Conservation (phyloP, 2,113 vertebrate species). For the Hippocampus zosterae region DNA sequence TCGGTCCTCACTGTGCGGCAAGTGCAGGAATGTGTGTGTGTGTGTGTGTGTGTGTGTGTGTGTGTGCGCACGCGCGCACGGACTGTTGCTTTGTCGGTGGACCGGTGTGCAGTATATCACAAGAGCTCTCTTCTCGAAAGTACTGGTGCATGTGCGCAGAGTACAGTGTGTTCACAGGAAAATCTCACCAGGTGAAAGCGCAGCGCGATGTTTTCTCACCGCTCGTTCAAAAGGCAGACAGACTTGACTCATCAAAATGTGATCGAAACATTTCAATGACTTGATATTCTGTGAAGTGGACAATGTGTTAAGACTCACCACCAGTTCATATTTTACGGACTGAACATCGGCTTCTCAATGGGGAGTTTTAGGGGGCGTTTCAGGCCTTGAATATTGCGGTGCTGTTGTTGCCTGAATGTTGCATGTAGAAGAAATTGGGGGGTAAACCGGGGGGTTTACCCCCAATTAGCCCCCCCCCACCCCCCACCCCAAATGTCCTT, state of each 20-base stretch:
- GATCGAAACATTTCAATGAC: conserved; percentile 1
- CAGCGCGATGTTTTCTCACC: conserved; percentile 4
- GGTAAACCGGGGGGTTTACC: no score
- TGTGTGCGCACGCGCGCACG: conserved; percentile 6
- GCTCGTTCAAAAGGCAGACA: conserved; percentile 27
- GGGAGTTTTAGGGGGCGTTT: not conserved
- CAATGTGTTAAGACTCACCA: not conserved
- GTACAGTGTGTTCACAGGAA: not conserved
- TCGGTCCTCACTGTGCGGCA: no score
- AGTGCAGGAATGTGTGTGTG: conserved; percentile 1
- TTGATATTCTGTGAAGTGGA: not conserved
- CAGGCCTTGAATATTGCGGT: not conserved
- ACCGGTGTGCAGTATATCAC: not conserved
- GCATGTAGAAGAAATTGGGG: not conserved
- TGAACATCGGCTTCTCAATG: not conserved
- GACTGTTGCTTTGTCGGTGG: not conserved
- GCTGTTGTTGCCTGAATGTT: not conserved
- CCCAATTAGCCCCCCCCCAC: no score
- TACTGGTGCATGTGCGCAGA: not conserved
- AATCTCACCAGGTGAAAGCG: not conserved
- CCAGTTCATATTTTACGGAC: not conserved
- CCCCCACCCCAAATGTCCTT: not conserved
- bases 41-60: not conserved
- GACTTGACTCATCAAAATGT: conserved; percentile 4
- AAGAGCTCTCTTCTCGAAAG: not conserved